These are phyloP conservation scores for Ennomos fuscantarius DNA, from an alignment of 2,888 invertebrate species.

Conservation along the genomic window DNA sequence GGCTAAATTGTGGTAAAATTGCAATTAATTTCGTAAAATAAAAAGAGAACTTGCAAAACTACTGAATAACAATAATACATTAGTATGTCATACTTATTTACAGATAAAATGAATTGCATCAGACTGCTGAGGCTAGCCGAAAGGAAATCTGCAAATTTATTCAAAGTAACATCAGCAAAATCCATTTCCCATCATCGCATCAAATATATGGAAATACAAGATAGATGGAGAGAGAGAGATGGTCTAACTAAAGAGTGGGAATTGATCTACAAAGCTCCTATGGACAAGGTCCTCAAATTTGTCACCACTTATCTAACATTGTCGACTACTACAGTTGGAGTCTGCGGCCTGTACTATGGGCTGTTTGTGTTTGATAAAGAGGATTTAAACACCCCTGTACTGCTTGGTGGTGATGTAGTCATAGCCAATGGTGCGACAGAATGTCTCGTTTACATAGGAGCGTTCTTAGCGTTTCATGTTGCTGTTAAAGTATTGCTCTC, in stretches of 20 bases:
- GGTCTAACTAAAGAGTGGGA: constrained; percentile 66
- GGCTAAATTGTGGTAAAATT: no score
- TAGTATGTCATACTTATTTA: constrained; percentile 20
- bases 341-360: constrained; percentile 61
- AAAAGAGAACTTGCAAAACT: no score
- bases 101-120: constrained; percentile 57
- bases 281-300: constrained; percentile 65
- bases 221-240: constrained; percentile 67
- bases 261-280: constrained; percentile 77
- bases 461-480: constrained; percentile 65
- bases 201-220: constrained; percentile 67
- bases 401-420: constrained; percentile 64
- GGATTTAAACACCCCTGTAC: constrained; percentile 62
- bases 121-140: constrained; percentile 51
- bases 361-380: constrained; percentile 58
- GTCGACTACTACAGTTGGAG: constrained; percentile 56
- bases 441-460: constrained; percentile 64
- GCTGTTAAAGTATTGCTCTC: constrained; percentile 68
- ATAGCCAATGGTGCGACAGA: constrained; percentile 71
- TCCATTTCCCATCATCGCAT: constrained; percentile 60
- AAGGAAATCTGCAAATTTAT: constrained; percentile 42
- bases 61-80: no score
- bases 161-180: constrained; percentile 49
- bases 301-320: constrained; percentile 63
- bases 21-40: no score